A percentile compares a stretch with the other conserved stretches of the same genome.
These are phyloP conservation scores for Zophobas morio DNA, from an alignment of 1,140 invertebrate species.

Conservation along the genomic window DNA sequence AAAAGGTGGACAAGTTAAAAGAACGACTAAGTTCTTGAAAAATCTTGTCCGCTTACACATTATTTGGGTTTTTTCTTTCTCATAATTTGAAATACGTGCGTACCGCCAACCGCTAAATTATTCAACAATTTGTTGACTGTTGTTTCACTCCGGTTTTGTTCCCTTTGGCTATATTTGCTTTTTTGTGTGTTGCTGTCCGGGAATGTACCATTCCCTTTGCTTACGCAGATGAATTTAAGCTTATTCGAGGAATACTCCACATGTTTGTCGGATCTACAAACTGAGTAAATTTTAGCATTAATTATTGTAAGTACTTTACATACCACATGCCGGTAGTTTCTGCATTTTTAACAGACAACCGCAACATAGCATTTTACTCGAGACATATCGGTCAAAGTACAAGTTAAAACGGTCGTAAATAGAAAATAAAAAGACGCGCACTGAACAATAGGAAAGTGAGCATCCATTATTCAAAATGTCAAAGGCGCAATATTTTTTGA, in stretches of 20 bases:
- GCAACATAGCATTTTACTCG: not conserved
- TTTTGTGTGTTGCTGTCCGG: slow-evolving; percentile 16
- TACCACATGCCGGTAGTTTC: slow-evolving; percentile 22
- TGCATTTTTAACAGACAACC: slow-evolving; percentile 17
- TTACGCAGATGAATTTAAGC: slow-evolving; percentile 30
- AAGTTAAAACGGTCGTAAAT: not conserved
- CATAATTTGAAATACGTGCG: not conserved
- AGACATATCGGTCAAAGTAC: not conserved
- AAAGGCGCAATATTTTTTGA: slow-evolving; percentile 37
- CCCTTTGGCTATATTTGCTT: not conserved
- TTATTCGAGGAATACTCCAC: slow-evolving; percentile 27
- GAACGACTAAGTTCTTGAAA: not conserved
- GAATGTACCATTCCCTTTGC: slow-evolving; percentile 16
- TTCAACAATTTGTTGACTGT: slow-evolving; percentile 41
- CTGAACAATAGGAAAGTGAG: slow-evolving; percentile 39
- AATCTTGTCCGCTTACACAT: not conserved
- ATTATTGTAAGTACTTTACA: slow-evolving; percentile 18
- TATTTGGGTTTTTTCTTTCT: slow-evolving; percentile 11
- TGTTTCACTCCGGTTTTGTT: not conserved
- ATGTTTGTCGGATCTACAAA: slow-evolving; percentile 27
- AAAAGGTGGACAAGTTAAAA: slow-evolving; percentile 24
- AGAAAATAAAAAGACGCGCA: slow-evolving; percentile 11
- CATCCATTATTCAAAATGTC: slow-evolving; percentile 41
- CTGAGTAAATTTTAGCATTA: slow-evolving; percentile 20
- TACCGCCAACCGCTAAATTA: slow-evolving; percentile 26